These are phyloP conservation scores for Leptocoma aspasia DNA, from an alignment of 2,113 vertebrate species.

Conservation along the genomic window DNA sequence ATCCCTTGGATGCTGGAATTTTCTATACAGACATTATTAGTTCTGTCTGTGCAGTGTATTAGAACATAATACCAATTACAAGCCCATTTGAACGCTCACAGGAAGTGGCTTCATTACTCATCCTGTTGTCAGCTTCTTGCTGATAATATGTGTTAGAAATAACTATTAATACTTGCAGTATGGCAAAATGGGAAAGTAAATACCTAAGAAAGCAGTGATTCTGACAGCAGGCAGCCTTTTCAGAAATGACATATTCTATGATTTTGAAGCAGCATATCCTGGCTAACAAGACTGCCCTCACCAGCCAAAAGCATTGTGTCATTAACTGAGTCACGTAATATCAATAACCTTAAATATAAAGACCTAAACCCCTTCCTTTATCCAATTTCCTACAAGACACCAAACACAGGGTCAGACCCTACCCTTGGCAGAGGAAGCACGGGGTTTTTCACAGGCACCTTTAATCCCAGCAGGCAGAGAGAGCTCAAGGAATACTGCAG, in stretches of 20 bases:
- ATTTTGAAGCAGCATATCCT: not conserved
- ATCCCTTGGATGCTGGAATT: not conserved
- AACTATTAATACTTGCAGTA: not conserved
- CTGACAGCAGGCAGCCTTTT: not conserved
- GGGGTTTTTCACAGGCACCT: not conserved
- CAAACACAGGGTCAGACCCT: not conserved
- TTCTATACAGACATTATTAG: not conserved
- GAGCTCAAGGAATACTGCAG: not conserved
- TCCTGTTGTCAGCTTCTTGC: not conserved
- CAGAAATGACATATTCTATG: not conserved
- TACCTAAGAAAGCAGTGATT: not conserved
- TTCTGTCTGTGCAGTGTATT: not conserved
- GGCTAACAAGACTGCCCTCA: not conserved
- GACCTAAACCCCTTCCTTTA: not conserved
- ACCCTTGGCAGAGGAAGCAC: slow-evolving; percentile 6
- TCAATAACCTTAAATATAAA: not conserved
- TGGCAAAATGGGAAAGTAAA: not conserved
- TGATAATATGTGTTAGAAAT: not conserved
- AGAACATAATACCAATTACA: not conserved
- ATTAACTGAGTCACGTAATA: not conserved
- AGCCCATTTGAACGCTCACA: not conserved
- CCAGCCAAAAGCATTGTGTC: accelerated
- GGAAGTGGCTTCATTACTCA: not conserved
- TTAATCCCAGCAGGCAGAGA: slow-evolving; percentile 33
- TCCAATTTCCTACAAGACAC: not conserved